Base-by-base conservation (phyloP, 2,888 invertebrate species). In the Mactromeris polynyma region DNA sequence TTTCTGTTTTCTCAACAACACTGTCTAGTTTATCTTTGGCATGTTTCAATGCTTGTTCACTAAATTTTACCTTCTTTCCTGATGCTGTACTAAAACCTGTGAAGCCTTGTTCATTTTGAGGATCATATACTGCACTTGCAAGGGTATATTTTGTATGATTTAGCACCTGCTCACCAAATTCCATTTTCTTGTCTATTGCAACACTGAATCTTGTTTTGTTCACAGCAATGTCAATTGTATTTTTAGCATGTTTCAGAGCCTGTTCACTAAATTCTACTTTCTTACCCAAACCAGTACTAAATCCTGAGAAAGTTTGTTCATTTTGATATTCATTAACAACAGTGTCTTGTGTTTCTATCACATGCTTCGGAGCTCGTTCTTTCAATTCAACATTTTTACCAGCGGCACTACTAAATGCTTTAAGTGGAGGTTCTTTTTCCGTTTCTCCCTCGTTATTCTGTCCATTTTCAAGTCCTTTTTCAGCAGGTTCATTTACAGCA, bases 271-370 rank as follows among this genome's bases (percentile, higher is more conserved):
- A 40, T n/a, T 46, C 33, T 9, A 90, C 85, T 40, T 33, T 38
- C 21, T 89, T 88, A 2, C 90, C 90, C 21, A 88, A 86, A 14
- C 91, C 91, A 79, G 87, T 92, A 78, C 87, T 88, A n/a, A n/a
- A n/a, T 51, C 86, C 87, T 42, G 4, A 17, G 6, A 73, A 73
- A 17, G 14, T 33, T 26, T 4, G 58, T 64, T 7, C 26, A n/a
- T n/a, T 46, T 11, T 9, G 3, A 7, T 1, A 7, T 26, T 64
- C 26, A 0, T n/a, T 26, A n/a, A 4, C n/a, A 9, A 6, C 33
- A 73, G 0, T 14, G 17, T 73, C 36, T 33, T 19, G 19, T 33
- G 14, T 14, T 33, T 51, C 31, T 87, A 69, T 90, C 9, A 86
- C 90, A 80, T 85, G 58, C 19, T 26, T 40, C 2, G 91, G 83